These are phyloP conservation scores for Lithophane socia DNA, from an alignment of 2,888 invertebrate species.

Conservation along the genomic window DNA sequence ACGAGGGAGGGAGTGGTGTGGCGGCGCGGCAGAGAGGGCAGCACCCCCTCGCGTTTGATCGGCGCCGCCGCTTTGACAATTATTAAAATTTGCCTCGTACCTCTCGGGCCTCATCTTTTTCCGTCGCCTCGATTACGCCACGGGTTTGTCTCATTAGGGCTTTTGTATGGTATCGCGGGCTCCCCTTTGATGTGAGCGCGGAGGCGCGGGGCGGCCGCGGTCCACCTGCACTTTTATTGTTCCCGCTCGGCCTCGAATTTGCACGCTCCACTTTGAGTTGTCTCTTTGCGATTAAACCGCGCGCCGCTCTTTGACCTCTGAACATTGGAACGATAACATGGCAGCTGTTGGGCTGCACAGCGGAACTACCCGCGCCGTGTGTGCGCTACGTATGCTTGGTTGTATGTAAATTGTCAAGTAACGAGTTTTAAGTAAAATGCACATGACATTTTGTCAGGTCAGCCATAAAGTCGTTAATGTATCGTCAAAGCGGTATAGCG, in stretches of 20 bases:
- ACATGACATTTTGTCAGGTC: slow-evolving; percentile 58
- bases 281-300: slow-evolving; percentile 86
- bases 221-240: slow-evolving; percentile 90
- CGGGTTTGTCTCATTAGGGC: slow-evolving; percentile 91
- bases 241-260: slow-evolving; percentile 86
- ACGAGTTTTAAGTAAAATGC: slow-evolving; percentile 60
- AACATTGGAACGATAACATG: slow-evolving; percentile 74
- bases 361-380: slow-evolving; percentile 22
- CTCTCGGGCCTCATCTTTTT: slow-evolving; percentile 90
- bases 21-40: slow-evolving; percentile 61
- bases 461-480: slow-evolving; percentile 50
- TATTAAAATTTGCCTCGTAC: slow-evolving; percentile 91
- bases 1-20: slow-evolving; percentile 56
- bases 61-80: slow-evolving; percentile 91
- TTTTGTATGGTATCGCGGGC: slow-evolving; percentile 89
- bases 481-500: slow-evolving; percentile 41
- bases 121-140: slow-evolving; percentile 90
- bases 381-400: slow-evolving; percentile 35
- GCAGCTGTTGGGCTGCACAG: slow-evolving; percentile 54
- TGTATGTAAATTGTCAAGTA: slow-evolving; percentile 50
- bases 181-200: slow-evolving; percentile 87
- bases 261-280: slow-evolving; percentile 88
- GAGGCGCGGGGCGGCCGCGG: slow-evolving; percentile 79
- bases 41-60: slow-evolving; percentile 88
- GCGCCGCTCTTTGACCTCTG: slow-evolving; percentile 78